phyloP scores from a whole-genome alignment of 2,797 vertebrate genomes.

The Xerus rutilus region DNA sequence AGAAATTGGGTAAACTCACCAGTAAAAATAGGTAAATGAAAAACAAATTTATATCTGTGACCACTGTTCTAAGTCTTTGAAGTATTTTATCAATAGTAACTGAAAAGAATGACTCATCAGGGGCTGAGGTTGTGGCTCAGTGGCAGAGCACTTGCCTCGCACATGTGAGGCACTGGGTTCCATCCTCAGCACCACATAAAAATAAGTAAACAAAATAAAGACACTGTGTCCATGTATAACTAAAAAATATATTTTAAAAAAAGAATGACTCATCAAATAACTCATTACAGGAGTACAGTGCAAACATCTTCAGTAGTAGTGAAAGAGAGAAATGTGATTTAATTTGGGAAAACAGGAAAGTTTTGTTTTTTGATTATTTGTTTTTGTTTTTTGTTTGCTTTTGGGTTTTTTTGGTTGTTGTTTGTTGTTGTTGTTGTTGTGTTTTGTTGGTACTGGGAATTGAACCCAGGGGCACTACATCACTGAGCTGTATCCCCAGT shows the following conservation, averaged over 20 bases:
- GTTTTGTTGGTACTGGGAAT: background rate
- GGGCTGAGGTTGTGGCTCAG: too few species aligned
- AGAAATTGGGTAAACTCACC: background rate
- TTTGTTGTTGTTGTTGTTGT: background rate
- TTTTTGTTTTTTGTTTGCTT: background rate
- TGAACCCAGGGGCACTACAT: too few species aligned
- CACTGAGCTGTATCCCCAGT: too few species aligned
- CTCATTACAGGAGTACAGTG: background rate
- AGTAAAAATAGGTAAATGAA: background rate
- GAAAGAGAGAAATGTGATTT: constrained; percentile 52
- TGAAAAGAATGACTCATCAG: too few species aligned
- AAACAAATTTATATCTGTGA: constrained; percentile 1
- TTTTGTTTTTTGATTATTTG: too few species aligned
- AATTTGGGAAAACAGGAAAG: constrained; percentile 32
- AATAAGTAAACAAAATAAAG: too few species aligned
- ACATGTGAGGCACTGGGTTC: too few species aligned
- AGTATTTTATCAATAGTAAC: constrained; percentile 20
- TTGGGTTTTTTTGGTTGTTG: background rate
- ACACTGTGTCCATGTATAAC: too few species aligned
- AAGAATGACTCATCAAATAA: constrained; percentile 30
- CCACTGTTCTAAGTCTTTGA: constrained; percentile 8
- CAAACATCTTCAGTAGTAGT: background rate
- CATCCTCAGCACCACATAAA: too few species aligned
- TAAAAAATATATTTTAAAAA: background rate
- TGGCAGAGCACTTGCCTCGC: too few species aligned